Base-by-base conservation (phyloP, 2,797 vertebrate genomes). In the Telmatherina bonti region DNA sequence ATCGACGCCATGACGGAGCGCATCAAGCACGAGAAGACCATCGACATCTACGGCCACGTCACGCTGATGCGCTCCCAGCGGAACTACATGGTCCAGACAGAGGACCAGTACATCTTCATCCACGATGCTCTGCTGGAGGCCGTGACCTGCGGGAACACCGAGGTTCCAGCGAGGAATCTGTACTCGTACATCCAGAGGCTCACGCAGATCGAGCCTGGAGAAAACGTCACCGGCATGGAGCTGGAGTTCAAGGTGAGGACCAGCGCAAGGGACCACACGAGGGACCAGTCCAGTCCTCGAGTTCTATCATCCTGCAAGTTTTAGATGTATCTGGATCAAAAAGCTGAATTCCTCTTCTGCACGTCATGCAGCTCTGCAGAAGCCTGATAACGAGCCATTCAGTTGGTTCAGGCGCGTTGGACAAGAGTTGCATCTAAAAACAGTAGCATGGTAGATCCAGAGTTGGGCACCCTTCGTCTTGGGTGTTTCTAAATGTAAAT, bases 1-100 rank as follows among this genome's bases (percentile, higher is more conserved):
- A 99, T 99, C 89, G 98, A 99, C 84, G 97, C 95, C 92, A 99
- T 99, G 98, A 91, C 96, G 81, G 98, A 99, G 92, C 95, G 98
- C 74, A 97, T 99, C 95, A 98, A 98, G 89, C 97, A 99, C 68
- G 98, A 99, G 94, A 99, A 99, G 93, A 95, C 96, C 89, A 90
- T 98, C 77, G 98, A 99, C 93, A 96, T 98, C 93, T 99, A 99
- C 85, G 97, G 98, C 82, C 98, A 99, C 59, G 98, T 98, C 91
- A 99, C 97, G 38, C 94, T 99, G 91, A 99, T 99, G 97, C 96
- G 98, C 92, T 97, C 98, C 22, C 97, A 99, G 94, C 95, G 98
- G 91, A 99, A 99, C 95, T 99, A 99, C 93, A 99, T 99, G 98
- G 98, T 99, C 86, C 97, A 99, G 86, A 99, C 97, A 13, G 98